Evolutionary conservation across 92 coral and sea anemone species (phyloP).

Genomic region (Nematostella vectensis): DNA sequence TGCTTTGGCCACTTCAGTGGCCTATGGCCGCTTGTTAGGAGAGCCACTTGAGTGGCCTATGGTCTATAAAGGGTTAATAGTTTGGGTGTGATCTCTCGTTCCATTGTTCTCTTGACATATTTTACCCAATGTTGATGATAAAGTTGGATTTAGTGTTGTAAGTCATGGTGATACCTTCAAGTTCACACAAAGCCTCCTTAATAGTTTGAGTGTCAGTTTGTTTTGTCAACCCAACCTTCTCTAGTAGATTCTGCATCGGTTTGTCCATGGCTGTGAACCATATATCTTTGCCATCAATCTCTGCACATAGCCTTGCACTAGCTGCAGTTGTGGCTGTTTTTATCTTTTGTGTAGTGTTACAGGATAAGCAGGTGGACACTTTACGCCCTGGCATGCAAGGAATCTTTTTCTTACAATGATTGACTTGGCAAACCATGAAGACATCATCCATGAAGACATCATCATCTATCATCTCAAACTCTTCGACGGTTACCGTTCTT

Average conservation of each 20-base stretch:
- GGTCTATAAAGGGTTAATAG: no score
- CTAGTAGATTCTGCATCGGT: slow-evolving; percentile 5
- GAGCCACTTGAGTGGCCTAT: no score
- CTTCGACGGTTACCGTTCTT: slow-evolving; percentile 6
- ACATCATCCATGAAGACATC: slow-evolving; percentile 21
- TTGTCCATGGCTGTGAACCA: slow-evolving; percentile 20
- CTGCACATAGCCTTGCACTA: slow-evolving; percentile 38
- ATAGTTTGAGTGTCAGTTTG: slow-evolving; percentile 23
- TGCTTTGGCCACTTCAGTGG: no score
- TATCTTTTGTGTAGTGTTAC: slow-evolving; percentile 35
- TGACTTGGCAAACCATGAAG: slow-evolving; percentile 11
- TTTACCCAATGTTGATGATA: slow-evolving; percentile 8
- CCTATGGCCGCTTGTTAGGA: no score
- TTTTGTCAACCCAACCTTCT: slow-evolving; percentile 9
- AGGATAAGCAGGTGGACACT: slow-evolving; percentile 30
- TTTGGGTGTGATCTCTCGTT: not conserved
- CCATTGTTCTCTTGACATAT: not conserved
- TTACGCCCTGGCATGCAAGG: slow-evolving; percentile 13
- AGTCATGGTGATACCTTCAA: slow-evolving; percentile 18
- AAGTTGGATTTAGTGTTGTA: slow-evolving; percentile 21
- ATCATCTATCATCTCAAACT: slow-evolving; percentile 13
- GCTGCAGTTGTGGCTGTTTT: slow-evolving; percentile 27
- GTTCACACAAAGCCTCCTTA: slow-evolving; percentile 21
- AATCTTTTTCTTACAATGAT: slow-evolving; percentile 15
- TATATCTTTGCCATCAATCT: slow-evolving; percentile 25